phyloP scores from a whole-genome alignment of 1,140 invertebrate genomes.

The Harlomillsia oculata region DNA sequence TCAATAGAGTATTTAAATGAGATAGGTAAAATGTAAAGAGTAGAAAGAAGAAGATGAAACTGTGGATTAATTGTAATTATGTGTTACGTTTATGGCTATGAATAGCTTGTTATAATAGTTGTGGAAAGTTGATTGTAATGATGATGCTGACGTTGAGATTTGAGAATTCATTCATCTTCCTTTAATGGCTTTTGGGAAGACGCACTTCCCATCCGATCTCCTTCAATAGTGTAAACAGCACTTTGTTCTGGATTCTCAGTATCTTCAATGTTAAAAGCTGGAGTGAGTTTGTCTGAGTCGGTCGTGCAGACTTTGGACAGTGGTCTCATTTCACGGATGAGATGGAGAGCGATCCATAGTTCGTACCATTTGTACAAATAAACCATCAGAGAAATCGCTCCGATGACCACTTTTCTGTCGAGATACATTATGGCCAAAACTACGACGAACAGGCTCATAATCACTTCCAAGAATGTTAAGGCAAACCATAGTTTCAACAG shows the following conservation, averaged over 20 bases:
- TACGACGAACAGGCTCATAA: constrained; percentile 16
- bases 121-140: too few relatives aligned
- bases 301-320: constrained; percentile 3
- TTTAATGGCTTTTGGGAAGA: too few relatives aligned
- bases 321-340: constrained; percentile 22
- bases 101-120: too few relatives aligned
- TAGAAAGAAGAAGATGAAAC: too few relatives aligned
- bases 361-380: constrained; percentile 33
- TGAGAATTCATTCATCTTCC: too few relatives aligned
- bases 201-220: too few relatives aligned
- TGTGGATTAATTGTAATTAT: too few relatives aligned
- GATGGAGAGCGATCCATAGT: constrained; percentile 23
- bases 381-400: constrained; percentile 20
- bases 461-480: constrained; percentile 13
- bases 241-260: constrained; percentile 4
- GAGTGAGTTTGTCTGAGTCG: background rate
- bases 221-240: constrained; percentile 10
- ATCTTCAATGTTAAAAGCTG: too few relatives aligned
- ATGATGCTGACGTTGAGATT: too few relatives aligned
- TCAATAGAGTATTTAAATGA: too few relatives aligned
- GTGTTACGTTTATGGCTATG: too few relatives aligned
- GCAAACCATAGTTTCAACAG: constrained; percentile 20
- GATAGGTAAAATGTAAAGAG: too few relatives aligned
- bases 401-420: background rate
- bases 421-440: constrained; percentile 11